Evolutionary conservation across 1,140 invertebrate genomes (phyloP).

Genomic region (Capitella teleta): DNA sequence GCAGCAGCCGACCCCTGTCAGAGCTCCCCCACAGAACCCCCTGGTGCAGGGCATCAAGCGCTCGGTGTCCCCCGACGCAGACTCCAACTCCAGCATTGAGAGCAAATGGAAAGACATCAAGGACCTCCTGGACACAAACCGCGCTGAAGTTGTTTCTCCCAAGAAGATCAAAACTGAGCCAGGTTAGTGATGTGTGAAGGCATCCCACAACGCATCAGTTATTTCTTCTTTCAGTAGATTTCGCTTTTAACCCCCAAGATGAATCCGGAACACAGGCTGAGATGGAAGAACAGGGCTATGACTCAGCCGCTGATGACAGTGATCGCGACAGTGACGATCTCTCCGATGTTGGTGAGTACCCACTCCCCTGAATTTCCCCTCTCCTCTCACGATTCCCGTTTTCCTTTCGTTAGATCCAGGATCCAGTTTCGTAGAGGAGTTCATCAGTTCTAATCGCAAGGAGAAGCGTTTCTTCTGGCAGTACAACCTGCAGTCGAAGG

Average conservation of each 20-base stretch:
- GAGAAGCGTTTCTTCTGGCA: constrained; percentile 78
- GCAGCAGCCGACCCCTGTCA: background rate
- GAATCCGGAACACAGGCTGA: background rate
- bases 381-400: background rate
- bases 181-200: background rate
- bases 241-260: background rate
- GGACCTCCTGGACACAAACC: constrained; percentile 14
- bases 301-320: constrained; percentile 54
- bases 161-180: constrained; percentile 2
- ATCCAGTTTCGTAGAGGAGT: background rate
- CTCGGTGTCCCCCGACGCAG: constrained; percentile 6
- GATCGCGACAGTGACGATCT: constrained; percentile 65
- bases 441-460: background rate
- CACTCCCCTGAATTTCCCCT: background rate
- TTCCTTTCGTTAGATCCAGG: background rate
- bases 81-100: constrained; percentile 17
- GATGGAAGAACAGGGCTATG: background rate
- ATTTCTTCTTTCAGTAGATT: background rate
- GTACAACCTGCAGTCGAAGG: constrained; percentile 96
- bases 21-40: background rate
- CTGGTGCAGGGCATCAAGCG: constrained; percentile 1
- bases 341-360: constrained; percentile 7
- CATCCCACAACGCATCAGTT: background rate
- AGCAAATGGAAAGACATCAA: constrained; percentile 36
- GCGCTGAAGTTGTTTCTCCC: background rate